phyloP scores from a whole-genome alignment of 2,113 vertebrate genomes.

The Gymnorhina tibicen region DNA sequence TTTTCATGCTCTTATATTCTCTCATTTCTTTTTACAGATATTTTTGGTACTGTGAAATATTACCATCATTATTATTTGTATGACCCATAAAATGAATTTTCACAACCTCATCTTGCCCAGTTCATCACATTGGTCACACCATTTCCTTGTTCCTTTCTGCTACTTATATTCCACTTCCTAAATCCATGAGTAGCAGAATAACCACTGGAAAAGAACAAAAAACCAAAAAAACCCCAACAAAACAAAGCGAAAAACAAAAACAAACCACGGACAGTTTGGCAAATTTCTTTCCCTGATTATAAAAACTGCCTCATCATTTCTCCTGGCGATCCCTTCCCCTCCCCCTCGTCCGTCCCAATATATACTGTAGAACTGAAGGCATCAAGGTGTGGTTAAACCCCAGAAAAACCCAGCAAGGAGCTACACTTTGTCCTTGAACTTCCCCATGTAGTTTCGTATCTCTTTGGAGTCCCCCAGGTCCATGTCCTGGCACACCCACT shows the following conservation, averaged over 20 bases:
- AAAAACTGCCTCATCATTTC: background rate
- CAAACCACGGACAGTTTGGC: slow-evolving; percentile 30
- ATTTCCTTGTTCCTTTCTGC: background rate
- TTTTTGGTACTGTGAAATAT: slow-evolving; percentile 70
- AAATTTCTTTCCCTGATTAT: slow-evolving; percentile 52
- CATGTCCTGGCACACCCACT: slow-evolving; percentile 89
- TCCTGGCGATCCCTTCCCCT: background rate
- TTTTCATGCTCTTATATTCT: background rate
- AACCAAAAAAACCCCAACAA: background rate
- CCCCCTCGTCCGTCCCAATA: background rate
- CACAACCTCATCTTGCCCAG: background rate
- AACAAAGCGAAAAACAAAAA: background rate
- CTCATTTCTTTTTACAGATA: slow-evolving; percentile 28
- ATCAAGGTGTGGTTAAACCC: slow-evolving; percentile 75
- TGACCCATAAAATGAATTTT: slow-evolving; percentile 6
- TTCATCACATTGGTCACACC: background rate
- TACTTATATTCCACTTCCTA: background rate
- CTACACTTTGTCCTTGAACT: slow-evolving; percentile 80
- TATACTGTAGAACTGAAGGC: slow-evolving; percentile 75
- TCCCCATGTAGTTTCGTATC: slow-evolving; percentile 84
- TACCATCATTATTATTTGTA: background rate
- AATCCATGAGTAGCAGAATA: background rate
- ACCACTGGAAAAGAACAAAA: background rate
- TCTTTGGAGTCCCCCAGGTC: slow-evolving; percentile 81
- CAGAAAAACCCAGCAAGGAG: background rate